phyloP scores from a whole-genome alignment of 2,113 vertebrate genomes.

The Myiagra hebetior region DNA sequence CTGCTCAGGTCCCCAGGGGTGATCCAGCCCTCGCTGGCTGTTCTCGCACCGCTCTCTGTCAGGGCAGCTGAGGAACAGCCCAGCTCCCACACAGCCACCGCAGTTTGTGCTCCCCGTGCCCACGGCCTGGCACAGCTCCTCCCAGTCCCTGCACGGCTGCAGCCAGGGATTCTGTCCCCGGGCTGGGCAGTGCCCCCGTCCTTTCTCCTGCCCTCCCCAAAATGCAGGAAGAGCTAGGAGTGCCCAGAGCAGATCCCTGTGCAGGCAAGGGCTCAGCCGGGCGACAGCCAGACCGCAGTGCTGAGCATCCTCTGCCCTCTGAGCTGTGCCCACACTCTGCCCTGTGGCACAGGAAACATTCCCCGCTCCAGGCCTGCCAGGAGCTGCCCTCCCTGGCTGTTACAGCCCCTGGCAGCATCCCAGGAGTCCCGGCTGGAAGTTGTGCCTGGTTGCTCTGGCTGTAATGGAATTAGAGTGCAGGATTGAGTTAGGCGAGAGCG shows the following conservation, averaged over 20 bases:
- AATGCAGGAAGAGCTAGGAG: background rate
- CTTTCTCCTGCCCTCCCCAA: background rate
- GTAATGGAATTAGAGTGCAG: background rate
- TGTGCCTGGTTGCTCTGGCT: background rate
- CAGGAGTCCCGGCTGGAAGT: background rate
- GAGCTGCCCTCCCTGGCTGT: background rate
- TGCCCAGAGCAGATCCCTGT: background rate
- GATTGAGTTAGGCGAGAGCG: background rate
- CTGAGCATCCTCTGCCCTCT: background rate
- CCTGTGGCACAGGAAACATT: background rate
- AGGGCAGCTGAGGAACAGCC: background rate
- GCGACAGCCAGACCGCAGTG: background rate
- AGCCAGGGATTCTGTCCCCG: background rate
- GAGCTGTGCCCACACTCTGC: background rate
- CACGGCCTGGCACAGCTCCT: background rate
- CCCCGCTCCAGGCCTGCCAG: background rate
- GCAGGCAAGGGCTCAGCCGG: background rate
- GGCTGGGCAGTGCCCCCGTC: accelerated
- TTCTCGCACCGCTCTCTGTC: background rate
- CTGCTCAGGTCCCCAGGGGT: background rate
- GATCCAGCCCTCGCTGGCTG: background rate
- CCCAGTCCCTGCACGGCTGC: background rate
- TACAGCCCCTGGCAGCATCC: background rate
- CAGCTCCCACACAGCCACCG: background rate
- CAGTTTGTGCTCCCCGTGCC: background rate